Evolutionary conservation across 2,888 invertebrate species (phyloP), one percentile per base, ranked within the genome.

Genomic region (Baronia brevicornis): DNA sequence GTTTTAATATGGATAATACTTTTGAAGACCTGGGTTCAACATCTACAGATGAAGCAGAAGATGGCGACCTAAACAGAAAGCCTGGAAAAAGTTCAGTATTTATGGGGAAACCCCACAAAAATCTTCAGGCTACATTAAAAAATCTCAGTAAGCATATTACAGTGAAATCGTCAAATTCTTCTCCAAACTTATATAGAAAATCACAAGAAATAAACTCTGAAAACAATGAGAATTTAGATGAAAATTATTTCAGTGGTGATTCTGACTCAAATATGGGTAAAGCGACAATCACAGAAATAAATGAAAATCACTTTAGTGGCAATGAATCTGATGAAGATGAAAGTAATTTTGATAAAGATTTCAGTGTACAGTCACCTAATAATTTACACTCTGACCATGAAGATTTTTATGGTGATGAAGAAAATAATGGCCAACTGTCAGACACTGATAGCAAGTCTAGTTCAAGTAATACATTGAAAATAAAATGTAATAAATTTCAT

Each of bases 71-170:
- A 11, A 19, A 5, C 3, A 8, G 21, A 31, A 5, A 31, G 14
- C 7, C 4, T 22, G 1, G 12, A 35, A 18, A 24, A 26, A 8
- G 15, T 8, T 25, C 13, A 35, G n/a, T 33, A 23, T 25, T 17
- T 18, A 36, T 32, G 8, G 21, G 32, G 4, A 43, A 40, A 42
- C 45, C 39, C 34, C 57, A 34, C 51, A 57, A 36, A 46, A 54
- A 45, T 32, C 47, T 71, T 26, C 60, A 69, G 48, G 65, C 66
- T 24, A 65, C 62, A 17, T 48, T 79, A 30, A 72, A 71, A 50
- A 67, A 60, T 43, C 57, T 79, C 43, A 48, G 74, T 38, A 68
- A 65, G 52, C 62, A 74, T 45, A 67, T 80, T 18, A 75, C 70
- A 24, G 54, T 80, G 1, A 80, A 75, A 49, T 63, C 77, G 3